Conservation (phyloP, 2,888 invertebrate genomes). For the Leptinotarsa rubiginosa region DNA sequence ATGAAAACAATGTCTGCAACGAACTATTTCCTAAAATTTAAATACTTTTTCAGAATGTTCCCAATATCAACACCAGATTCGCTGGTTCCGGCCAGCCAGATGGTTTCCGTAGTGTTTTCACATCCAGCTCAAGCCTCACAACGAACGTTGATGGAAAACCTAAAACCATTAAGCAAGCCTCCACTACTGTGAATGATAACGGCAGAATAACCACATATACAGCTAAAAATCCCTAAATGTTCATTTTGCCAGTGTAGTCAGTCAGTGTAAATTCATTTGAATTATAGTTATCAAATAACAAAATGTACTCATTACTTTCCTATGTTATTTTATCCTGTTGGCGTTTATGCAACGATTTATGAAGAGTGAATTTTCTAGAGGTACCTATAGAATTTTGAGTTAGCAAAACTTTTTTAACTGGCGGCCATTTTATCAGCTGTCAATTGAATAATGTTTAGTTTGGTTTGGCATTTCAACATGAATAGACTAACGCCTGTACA, state of each 20-base stretch:
- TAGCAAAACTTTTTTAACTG: too few relatives aligned
- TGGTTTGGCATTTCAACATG: too few relatives aligned
- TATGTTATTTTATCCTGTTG: too few relatives aligned
- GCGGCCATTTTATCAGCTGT: too few relatives aligned
- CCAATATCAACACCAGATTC: constrained; percentile 68
- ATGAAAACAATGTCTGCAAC: too few relatives aligned
- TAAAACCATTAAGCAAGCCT: constrained; percentile 69
- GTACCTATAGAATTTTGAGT: too few relatives aligned
- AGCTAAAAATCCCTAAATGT: constrained; percentile 64
- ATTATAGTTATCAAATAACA: background rate
- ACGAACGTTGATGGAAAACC: constrained; percentile 73
- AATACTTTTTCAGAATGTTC: constrained; percentile 64
- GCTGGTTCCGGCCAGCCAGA: constrained; percentile 60
- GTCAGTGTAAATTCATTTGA: background rate
- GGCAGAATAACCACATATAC: constrained; percentile 77
- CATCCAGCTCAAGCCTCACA: constrained; percentile 74
- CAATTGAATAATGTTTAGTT: too few relatives aligned
- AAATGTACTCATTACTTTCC: too few relatives aligned
- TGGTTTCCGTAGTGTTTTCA: constrained; percentile 70
- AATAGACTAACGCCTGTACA: too few relatives aligned
- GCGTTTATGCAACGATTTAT: too few relatives aligned
- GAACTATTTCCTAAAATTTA: background rate
- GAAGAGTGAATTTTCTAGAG: too few relatives aligned
- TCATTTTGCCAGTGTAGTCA: too few relatives aligned
- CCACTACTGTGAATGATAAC: constrained; percentile 79